These are phyloP conservation scores for Drosophila paucipuncta DNA, from an alignment of 2,888 invertebrate species.

Conservation along the genomic window DNA sequence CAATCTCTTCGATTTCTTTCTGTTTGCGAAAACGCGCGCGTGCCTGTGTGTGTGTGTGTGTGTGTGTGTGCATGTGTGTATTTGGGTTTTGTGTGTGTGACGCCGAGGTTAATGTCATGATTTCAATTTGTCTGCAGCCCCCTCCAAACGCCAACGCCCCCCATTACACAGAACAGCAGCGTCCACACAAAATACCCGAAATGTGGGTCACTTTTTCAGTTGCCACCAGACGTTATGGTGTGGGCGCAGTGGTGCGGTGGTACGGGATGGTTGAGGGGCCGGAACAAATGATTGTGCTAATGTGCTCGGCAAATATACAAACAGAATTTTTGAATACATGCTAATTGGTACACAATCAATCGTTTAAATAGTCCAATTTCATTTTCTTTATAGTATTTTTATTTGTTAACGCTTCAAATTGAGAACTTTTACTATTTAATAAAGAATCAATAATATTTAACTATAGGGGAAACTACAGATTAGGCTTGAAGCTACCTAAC, in stretches of 20 bases:
- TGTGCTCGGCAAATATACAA: conserved; percentile 26
- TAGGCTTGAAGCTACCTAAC: too few relatives aligned
- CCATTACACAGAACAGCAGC: neutral
- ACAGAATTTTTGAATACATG: conserved; percentile 51
- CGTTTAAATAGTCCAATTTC: conserved; percentile 54
- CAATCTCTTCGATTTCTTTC: conserved; percentile 40
- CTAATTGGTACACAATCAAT: conserved; percentile 63
- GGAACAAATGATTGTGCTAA: conserved; percentile 41
- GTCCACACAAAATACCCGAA: conserved; percentile 22
- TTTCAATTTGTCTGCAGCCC: conserved; percentile 65
- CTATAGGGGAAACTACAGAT: neutral
- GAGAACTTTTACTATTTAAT: neutral
- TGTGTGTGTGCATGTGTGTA: conserved; percentile 11
- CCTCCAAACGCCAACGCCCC: neutral
- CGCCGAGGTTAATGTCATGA: conserved; percentile 67
- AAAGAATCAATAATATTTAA: neutral
- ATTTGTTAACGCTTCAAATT: neutral
- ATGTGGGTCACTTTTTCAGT: conserved; percentile 52
- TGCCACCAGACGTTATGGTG: conserved; percentile 5
- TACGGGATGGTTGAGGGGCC: neutral
- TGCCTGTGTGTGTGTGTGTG: neutral
- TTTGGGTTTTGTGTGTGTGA: conserved; percentile 18
- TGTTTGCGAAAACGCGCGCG: neutral
- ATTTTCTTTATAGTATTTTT: conserved; percentile 46
- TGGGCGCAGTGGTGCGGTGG: neutral